A percentile compares a stretch with the other conserved stretches of the same genome.
Evolutionary conservation across 2,113 vertebrate genomes (phyloP).

Genomic region (Furnarius figulus): DNA sequence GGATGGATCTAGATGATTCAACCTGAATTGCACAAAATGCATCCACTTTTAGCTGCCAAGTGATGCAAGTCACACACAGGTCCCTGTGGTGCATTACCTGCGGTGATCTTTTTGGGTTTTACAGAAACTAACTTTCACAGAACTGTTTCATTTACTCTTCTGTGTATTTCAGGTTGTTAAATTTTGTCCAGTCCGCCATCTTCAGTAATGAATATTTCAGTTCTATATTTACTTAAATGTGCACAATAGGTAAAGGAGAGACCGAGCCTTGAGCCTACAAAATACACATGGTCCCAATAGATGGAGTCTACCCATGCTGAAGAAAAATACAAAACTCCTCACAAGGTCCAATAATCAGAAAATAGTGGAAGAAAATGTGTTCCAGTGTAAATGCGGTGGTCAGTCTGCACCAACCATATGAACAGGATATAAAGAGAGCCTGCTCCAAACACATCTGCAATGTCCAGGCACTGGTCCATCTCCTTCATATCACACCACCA

Average conservation of each 20-base stretch:
- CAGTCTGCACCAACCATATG: background rate
- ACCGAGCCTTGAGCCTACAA: background rate
- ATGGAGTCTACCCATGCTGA: background rate
- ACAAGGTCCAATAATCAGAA: background rate
- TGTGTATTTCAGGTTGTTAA: background rate
- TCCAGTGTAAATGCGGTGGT: background rate
- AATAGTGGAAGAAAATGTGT: background rate
- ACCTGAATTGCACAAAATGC: background rate
- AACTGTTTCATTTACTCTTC: background rate
- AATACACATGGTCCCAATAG: background rate
- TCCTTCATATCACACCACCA: background rate
- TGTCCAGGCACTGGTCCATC: background rate
- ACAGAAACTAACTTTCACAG: background rate
- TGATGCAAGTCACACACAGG: background rate
- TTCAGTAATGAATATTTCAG: background rate
- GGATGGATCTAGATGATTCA: background rate
- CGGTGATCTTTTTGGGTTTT: background rate
- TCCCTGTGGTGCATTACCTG: background rate
- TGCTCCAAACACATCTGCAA: background rate
- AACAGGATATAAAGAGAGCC: background rate
- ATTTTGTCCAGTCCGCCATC: background rate
- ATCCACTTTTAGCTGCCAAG: conserved; percentile 12
- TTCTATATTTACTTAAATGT: background rate
- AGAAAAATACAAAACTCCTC: background rate
- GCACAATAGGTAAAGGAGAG: background rate